A percentile compares a stretch with the other conserved stretches of the same genome.
Conservation (phyloP, 2,113 vertebrate species). For the Turnix velox region DNA sequence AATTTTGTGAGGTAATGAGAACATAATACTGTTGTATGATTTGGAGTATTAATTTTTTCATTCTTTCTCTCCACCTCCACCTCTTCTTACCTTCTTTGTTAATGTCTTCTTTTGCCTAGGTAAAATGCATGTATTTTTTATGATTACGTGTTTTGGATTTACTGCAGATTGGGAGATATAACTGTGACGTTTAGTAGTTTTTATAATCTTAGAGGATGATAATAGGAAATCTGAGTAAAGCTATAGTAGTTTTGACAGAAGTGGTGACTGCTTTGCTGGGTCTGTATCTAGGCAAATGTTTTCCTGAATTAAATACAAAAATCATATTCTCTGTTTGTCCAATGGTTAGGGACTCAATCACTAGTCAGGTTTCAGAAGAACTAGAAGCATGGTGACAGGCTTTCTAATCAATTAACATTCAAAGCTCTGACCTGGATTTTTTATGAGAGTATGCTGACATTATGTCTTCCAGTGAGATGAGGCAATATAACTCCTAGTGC, state of each 20-base stretch:
- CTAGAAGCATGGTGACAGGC: neutral
- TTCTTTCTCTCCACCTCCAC: neutral
- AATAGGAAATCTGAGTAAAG: neutral
- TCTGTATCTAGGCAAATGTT: neutral
- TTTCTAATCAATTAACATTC: neutral
- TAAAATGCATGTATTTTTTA: neutral
- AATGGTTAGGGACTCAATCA: neutral
- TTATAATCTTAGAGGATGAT: neutral
- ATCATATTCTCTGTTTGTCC: neutral
- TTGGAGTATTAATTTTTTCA: neutral
- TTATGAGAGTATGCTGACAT: neutral
- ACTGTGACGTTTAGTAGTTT: rapidly evolving
- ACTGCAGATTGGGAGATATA: neutral
- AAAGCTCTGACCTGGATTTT: neutral
- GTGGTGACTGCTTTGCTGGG: neutral
- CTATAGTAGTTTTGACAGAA: neutral
- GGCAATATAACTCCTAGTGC: neutral
- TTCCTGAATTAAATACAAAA: neutral
- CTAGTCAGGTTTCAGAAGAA: neutral
- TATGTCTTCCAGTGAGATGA: neutral
- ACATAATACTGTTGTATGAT: neutral
- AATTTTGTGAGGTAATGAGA: neutral
- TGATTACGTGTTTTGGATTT: neutral
- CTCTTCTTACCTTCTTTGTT: neutral
- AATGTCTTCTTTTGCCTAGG: neutral